Conservation (phyloP, 2,113 vertebrate genomes). For the Mus spicilegus region DNA sequence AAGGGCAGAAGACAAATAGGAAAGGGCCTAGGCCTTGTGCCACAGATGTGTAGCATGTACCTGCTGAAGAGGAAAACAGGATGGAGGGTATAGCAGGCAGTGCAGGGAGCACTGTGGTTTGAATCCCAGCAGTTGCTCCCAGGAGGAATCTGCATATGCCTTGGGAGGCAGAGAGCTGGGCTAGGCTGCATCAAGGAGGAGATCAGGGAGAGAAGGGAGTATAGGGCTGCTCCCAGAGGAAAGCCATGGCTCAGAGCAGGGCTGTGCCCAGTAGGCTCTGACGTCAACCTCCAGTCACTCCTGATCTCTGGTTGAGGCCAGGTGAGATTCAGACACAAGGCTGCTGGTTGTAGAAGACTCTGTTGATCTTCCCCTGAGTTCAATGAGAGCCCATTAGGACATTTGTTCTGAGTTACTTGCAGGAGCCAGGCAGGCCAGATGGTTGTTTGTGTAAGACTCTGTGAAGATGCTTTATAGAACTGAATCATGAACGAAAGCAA, state of each 20-base stretch:
- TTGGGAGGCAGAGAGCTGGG: background rate
- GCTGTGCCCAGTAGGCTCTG: background rate
- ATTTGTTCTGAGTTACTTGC: background rate
- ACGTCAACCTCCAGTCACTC: background rate
- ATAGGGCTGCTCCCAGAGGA: background rate
- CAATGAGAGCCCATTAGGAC: background rate
- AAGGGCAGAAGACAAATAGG: background rate
- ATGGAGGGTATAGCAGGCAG: background rate
- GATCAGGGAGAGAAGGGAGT: background rate
- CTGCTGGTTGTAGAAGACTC: background rate
- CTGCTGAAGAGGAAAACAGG: background rate
- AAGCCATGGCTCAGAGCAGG: background rate
- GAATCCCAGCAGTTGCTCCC: background rate
- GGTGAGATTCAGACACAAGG: background rate
- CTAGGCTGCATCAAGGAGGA: background rate
- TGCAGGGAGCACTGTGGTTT: background rate
- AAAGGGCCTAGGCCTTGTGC: background rate
- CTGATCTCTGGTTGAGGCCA: background rate
- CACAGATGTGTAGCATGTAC: background rate
- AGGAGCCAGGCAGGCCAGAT: background rate
- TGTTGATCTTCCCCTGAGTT: background rate
- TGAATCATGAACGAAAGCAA: background rate
- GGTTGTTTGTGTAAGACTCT: background rate
- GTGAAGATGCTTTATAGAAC: background rate
- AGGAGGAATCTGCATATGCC: background rate